phyloP scores from a whole-genome alignment of 2,888 invertebrate species.

The Diaperis boleti region DNA sequence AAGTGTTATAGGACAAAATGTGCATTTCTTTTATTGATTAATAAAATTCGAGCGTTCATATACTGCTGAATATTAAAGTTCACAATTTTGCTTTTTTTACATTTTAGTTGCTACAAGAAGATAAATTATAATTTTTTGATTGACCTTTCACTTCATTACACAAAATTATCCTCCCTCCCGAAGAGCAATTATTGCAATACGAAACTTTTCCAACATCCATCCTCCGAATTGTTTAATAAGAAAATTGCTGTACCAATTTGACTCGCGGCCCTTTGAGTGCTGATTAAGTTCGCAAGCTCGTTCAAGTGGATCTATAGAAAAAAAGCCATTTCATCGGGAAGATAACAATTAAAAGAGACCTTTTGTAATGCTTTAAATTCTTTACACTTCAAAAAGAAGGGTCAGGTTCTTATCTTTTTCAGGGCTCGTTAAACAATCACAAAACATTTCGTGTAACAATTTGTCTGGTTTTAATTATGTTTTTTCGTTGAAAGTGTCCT shows the following conservation, averaged over 20 bases:
- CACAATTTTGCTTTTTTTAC: too few species aligned
- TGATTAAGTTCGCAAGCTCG: slow-evolving; percentile 35
- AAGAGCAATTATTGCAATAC: neutral
- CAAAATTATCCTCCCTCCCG: too few species aligned
- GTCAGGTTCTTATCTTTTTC: slow-evolving; percentile 40
- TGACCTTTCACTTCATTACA: too few species aligned
- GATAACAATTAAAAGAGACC: slow-evolving; percentile 33
- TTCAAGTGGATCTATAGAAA: slow-evolving; percentile 25
- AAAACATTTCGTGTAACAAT: slow-evolving; percentile 48
- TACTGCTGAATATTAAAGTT: too few species aligned
- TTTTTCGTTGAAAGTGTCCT: slow-evolving; percentile 43
- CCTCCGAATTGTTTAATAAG: slow-evolving; percentile 19
- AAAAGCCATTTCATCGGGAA: slow-evolving; percentile 30
- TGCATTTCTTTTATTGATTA: too few species aligned
- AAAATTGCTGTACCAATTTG: slow-evolving; percentile 37
- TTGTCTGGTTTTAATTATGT: slow-evolving; percentile 46
- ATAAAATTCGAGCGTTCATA: too few species aligned
- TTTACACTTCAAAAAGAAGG: slow-evolving; percentile 11
- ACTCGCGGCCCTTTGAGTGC: slow-evolving; percentile 25
- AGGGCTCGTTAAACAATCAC: slow-evolving; percentile 47
- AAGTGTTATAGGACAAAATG: too few species aligned
- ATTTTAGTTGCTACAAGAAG: too few species aligned
- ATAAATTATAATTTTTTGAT: too few species aligned
- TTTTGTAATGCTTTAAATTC: slow-evolving; percentile 32
- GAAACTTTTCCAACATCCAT: slow-evolving; percentile 2